A percentile compares a stretch with the other conserved stretches of the same genome.
Conservation (phyloP, 2,797 vertebrate genomes). For the Artibeus lituratus region DNA sequence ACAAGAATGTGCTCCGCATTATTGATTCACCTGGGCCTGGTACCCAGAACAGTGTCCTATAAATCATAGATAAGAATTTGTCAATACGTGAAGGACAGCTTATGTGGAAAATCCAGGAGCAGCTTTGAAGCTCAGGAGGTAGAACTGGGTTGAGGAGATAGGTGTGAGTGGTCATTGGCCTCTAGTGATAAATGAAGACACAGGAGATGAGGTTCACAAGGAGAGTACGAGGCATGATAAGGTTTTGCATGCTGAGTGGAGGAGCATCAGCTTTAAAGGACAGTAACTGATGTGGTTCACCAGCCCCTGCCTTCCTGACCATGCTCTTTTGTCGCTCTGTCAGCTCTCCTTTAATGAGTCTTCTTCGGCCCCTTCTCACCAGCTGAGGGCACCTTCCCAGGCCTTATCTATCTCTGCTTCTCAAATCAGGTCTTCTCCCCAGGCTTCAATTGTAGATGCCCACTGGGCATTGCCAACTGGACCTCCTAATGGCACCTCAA, state of each 20-base stretch:
- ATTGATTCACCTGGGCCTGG: neutral
- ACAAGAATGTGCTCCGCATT: neutral
- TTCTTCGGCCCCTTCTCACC: neutral
- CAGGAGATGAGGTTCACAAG: neutral
- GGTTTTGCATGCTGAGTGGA: neutral
- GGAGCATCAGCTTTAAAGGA: neutral
- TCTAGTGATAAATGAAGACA: neutral
- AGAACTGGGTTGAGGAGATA: neutral
- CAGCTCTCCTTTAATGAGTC: neutral
- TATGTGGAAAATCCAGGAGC: neutral
- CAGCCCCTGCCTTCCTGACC: neutral
- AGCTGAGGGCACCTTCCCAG: neutral
- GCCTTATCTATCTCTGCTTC: neutral
- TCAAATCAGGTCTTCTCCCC: neutral
- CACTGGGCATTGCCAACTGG: neutral
- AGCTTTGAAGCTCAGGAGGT: neutral
- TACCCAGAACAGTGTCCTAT: neutral
- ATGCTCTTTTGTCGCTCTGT: neutral
- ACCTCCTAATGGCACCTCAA: neutral
- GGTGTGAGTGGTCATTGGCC: neutral
- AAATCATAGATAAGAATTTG: neutral
- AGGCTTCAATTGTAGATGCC: neutral
- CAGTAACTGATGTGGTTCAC: neutral
- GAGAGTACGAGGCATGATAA: neutral
- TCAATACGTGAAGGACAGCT: neutral